Percentiles rank a stretch among this genome's conserved stretches.
Conservation (phyloP, 2,888 invertebrate genomes). For the Pyrochroa serraticornis region DNA sequence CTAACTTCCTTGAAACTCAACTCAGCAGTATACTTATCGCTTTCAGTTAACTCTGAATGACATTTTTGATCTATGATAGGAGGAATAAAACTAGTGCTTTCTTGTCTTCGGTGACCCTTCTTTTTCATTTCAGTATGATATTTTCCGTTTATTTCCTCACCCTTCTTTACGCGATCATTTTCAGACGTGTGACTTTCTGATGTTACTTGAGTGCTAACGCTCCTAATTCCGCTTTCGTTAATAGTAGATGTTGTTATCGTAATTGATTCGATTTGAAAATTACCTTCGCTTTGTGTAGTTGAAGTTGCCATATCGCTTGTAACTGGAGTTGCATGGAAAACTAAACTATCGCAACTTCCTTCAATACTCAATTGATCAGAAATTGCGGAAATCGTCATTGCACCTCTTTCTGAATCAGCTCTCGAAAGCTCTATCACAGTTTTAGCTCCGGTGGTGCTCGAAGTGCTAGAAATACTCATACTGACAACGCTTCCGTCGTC, state of each 20-base stretch:
- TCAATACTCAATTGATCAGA: slow-evolving; percentile 59
- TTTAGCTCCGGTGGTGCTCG: slow-evolving; percentile 57
- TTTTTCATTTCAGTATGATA: slow-evolving; percentile 49
- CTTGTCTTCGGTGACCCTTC: slow-evolving; percentile 64
- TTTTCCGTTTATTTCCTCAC: slow-evolving; percentile 30
- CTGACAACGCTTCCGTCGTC: slow-evolving; percentile 66
- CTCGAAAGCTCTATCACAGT: slow-evolving; percentile 59
- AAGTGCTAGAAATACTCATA: slow-evolving; percentile 65
- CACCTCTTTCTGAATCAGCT: slow-evolving; percentile 56
- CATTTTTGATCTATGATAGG: slow-evolving; percentile 46
- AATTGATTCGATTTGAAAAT: slow-evolving; percentile 57
- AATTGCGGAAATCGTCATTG: slow-evolving; percentile 56
- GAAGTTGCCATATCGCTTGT: slow-evolving; percentile 56
- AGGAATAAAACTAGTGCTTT: slow-evolving; percentile 59
- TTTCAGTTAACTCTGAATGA: slow-evolving; percentile 51
- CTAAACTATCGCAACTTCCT: slow-evolving; percentile 50
- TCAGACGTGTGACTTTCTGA: slow-evolving; percentile 54
- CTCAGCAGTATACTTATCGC: slow-evolving; percentile 51
- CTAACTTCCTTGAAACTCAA: slow-evolving; percentile 57
- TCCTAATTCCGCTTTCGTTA: slow-evolving; percentile 59
- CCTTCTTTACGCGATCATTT: slow-evolving; percentile 27
- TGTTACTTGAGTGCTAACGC: slow-evolving; percentile 63
- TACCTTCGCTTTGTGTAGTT: slow-evolving; percentile 45
- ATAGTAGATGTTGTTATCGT: slow-evolving; percentile 61
- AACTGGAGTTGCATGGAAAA: slow-evolving; percentile 37